Conservation (phyloP, 37 sponge, comb jelly and placozoan species). For the Corticium candelabrum region DNA sequence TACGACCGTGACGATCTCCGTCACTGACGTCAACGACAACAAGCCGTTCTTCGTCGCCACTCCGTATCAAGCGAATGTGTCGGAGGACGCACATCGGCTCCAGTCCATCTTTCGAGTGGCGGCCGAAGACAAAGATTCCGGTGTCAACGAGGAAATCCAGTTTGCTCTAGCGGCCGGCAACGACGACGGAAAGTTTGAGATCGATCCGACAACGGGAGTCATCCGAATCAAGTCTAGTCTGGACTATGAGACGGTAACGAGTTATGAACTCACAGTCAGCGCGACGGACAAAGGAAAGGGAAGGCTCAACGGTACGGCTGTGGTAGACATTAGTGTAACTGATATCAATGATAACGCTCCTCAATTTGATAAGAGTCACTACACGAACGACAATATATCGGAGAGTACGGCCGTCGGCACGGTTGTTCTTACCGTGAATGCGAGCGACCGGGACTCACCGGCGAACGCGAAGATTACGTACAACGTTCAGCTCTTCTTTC, state of each 20-base stretch:
- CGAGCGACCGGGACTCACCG: neutral
- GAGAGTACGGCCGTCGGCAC: constrained; percentile 5
- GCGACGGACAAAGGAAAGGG: neutral
- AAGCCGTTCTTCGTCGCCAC: neutral
- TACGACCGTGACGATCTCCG: neutral
- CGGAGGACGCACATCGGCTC: neutral
- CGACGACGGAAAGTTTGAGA: neutral
- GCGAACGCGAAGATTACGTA: neutral
- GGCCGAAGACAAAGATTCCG: neutral
- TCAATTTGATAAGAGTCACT: neutral
- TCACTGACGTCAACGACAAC: constrained; percentile 13
- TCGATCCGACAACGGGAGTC: neutral
- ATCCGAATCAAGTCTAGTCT: neutral
- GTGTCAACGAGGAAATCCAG: neutral
- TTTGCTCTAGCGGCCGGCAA: neutral
- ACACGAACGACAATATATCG: neutral
- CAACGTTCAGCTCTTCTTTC: neutral
- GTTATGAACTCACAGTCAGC: neutral
- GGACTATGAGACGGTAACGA: neutral
- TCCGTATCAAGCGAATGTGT: neutral
- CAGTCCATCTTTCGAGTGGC: neutral
- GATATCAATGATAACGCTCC: constrained; percentile 5
- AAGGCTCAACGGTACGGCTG: neutral
- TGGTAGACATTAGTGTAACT: neutral
- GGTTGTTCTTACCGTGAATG: neutral